Percentiles rank a stretch among this genome's conserved stretches.
phyloP scores from a whole-genome alignment of 2,797 vertebrate species.

The Coluber constrictor region DNA sequence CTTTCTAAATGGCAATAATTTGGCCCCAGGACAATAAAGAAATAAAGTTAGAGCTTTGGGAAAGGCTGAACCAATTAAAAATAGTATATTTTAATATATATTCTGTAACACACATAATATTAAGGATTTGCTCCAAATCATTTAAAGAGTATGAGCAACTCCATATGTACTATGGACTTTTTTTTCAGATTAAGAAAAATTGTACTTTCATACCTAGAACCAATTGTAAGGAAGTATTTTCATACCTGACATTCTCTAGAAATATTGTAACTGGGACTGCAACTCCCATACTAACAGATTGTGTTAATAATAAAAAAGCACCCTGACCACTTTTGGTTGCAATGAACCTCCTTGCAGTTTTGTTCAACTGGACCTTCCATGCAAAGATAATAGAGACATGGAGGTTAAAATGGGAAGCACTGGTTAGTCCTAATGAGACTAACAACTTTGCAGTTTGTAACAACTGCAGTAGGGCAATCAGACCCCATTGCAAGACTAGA shows the following conservation, averaged over 20 bases:
- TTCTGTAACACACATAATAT: constrained; percentile 49
- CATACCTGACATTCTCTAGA: not conserved
- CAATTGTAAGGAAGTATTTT: not conserved
- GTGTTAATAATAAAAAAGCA: not conserved
- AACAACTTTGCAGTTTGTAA: no score
- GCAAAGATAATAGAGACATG: not conserved
- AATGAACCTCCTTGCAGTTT: not conserved
- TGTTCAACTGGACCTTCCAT: not conserved
- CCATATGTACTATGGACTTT: not conserved
- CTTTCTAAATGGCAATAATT: constrained; percentile 64
- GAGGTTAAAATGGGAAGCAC: not conserved
- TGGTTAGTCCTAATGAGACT: not conserved
- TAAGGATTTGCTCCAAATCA: constrained; percentile 44
- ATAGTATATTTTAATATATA: constrained; percentile 42
- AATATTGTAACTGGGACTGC: not conserved
- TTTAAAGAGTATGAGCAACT: constrained; percentile 44
- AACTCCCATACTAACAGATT: not conserved
- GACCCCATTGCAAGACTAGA: not conserved
- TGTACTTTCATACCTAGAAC: not conserved
- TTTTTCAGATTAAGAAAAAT: not conserved
- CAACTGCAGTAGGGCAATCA: not conserved
- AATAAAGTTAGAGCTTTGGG: constrained; percentile 19
- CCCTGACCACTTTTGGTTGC: not conserved
- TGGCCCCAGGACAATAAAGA: constrained; percentile 57
- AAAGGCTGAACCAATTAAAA: constrained; percentile 49